These are phyloP conservation scores for Aphaenogaster ashmeadi DNA, from an alignment of 1,140 invertebrate species.

Conservation along the genomic window DNA sequence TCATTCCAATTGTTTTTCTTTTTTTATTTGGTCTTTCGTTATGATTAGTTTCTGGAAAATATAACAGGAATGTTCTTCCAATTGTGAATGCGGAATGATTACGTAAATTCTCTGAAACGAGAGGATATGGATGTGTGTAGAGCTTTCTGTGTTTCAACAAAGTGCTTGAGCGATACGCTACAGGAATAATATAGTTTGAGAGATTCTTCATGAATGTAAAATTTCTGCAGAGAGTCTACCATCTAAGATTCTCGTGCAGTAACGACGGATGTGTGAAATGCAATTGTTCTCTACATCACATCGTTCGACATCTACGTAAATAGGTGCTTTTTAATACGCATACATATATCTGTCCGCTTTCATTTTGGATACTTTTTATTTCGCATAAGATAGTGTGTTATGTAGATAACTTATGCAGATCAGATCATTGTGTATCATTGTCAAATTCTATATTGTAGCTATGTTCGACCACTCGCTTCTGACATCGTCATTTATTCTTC, in stretches of 20 bases:
- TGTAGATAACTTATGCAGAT: conserved; percentile 66
- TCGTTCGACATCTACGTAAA: conserved; percentile 56
- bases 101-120: conserved; percentile 60
- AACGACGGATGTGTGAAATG: conserved; percentile 61
- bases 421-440: conserved; percentile 74
- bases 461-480: conserved; percentile 64
- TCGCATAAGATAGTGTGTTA: conserved; percentile 71
- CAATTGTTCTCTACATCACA: conserved; percentile 64
- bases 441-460: conserved; percentile 72
- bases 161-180: neutral
- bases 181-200: neutral
- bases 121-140: conserved; percentile 65
- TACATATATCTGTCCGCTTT: conserved; percentile 66
- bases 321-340: conserved; percentile 75
- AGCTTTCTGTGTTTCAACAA: conserved; percentile 72
- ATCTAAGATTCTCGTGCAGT: neutral
- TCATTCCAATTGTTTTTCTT: conserved; percentile 75
- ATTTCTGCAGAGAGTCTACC: neutral
- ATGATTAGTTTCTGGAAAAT: conserved; percentile 77
- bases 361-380: conserved; percentile 64
- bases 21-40: conserved; percentile 77
- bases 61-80: conserved; percentile 87
- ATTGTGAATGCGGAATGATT: conserved; percentile 87
- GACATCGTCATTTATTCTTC: conserved; percentile 75
- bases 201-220: neutral